Evolutionary conservation across 2,797 vertebrate genomes (phyloP).

Genomic region (Malacoctenus gilli): DNA sequence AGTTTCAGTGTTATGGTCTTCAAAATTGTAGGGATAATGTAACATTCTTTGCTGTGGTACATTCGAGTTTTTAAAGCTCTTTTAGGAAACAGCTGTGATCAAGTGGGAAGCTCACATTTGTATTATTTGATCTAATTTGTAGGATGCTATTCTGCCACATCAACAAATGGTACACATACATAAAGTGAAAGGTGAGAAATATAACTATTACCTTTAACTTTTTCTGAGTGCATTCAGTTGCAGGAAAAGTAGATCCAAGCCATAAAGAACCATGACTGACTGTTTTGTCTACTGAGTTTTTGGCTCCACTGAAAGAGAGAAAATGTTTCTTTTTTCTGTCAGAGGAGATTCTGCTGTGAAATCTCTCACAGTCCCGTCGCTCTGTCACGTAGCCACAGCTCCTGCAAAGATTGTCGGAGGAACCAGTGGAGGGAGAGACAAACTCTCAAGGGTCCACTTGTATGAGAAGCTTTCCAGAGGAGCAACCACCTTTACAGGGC

Average conservation of each 20-base stretch:
- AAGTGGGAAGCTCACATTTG: no score
- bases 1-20: no score
- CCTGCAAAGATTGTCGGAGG: background rate
- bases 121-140: no score
- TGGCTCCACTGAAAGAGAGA: constrained; percentile 9
- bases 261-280: background rate
- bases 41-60: no score
- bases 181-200: no score
- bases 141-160: no score
- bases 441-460: constrained; percentile 1
- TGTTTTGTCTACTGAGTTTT: constrained; percentile 7
- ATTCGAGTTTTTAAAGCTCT: no score
- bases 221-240: background rate
- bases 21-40: no score
- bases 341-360: constrained; percentile 18
- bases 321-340: constrained; percentile 2
- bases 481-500: background rate
- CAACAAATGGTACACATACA: no score
- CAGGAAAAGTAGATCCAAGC: background rate
- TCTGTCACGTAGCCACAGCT: constrained; percentile 11
- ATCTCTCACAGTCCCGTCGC: constrained; percentile 8
- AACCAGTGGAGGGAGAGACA: background rate
- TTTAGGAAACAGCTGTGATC: no score
- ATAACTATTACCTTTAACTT: background rate
- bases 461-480: constrained; percentile 7